These are phyloP conservation scores for Pachydiplax longipennis DNA, from an alignment of 2,888 invertebrate genomes.

Conservation along the genomic window DNA sequence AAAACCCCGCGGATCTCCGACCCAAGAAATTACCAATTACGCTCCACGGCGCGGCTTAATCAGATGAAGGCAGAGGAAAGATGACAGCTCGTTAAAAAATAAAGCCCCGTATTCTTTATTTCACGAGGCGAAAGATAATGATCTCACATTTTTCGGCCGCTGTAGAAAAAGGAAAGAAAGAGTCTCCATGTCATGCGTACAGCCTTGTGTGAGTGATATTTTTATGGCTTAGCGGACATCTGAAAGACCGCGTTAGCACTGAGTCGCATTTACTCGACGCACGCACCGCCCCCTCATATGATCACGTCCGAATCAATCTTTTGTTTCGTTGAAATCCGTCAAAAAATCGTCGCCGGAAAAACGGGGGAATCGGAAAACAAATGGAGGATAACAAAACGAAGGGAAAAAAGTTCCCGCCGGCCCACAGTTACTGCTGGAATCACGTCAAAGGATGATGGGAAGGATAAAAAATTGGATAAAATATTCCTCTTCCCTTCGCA, in stretches of 20 bases:
- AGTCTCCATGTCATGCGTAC: constrained; percentile 19
- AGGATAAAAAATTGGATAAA: not conserved
- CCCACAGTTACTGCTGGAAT: not conserved
- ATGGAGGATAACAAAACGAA: not conserved
- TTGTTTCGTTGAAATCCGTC: not conserved
- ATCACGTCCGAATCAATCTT: not conserved
- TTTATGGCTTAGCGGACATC: constrained; percentile 29
- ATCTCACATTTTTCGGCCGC: constrained; percentile 35
- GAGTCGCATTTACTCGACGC: not conserved
- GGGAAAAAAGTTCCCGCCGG: not conserved
- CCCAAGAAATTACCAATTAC: not conserved
- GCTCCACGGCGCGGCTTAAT: not conserved
- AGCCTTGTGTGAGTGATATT: constrained; percentile 34
- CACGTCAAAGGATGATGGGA: not conserved
- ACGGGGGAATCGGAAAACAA: not conserved
- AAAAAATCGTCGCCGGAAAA: not conserved
- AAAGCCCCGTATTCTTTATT: constrained; percentile 31
- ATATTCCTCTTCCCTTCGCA: not conserved
- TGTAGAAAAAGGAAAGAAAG: not conserved
- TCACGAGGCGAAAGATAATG: constrained; percentile 37
- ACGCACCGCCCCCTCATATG: not conserved
- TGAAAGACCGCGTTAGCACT: constrained; percentile 14
- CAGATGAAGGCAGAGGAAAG: not conserved
- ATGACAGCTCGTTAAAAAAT: constrained; percentile 43
- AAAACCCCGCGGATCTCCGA: not conserved